A percentile compares a stretch with the other conserved stretches of the same genome.
Evolutionary conservation across 2,113 vertebrate species (phyloP).

Genomic region (Aramus guarauna): DNA sequence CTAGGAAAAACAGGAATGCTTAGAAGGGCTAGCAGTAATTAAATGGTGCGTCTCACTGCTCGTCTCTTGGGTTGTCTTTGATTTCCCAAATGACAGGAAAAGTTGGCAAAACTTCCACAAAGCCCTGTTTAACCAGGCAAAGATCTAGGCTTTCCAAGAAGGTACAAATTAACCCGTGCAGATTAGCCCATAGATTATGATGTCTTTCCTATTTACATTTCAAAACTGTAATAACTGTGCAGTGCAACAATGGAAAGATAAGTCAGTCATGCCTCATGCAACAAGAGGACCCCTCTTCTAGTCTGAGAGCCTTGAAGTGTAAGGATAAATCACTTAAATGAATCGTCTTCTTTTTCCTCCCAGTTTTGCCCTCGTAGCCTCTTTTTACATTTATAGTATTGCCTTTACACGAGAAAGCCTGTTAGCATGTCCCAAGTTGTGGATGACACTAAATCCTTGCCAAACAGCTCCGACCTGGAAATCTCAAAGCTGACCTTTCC

Average conservation of each 20-base stretch:
- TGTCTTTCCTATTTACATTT: neutral
- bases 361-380: conserved; percentile 1
- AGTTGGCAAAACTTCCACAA: neutral
- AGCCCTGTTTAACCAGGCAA: neutral
- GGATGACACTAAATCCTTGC: conserved; percentile 52
- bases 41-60: neutral
- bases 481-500: conserved; percentile 39
- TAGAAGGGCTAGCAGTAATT: neutral
- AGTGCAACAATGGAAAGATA: neutral
- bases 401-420: conserved; percentile 24
- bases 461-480: conserved; percentile 51
- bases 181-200: neutral
- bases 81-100: neutral
- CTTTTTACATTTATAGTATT: neutral
- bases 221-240: neutral
- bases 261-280: neutral
- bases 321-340: neutral
- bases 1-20: neutral
- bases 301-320: neutral
- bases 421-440: neutral
- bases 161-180: neutral
- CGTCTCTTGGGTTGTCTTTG: neutral
- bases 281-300: neutral
- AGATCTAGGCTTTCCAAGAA: conserved; percentile 12
- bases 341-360: neutral